A percentile compares a stretch with the other conserved stretches of the same genome.
Evolutionary conservation across 2,888 invertebrate species (phyloP).

Genomic region (Catocala sponsa): DNA sequence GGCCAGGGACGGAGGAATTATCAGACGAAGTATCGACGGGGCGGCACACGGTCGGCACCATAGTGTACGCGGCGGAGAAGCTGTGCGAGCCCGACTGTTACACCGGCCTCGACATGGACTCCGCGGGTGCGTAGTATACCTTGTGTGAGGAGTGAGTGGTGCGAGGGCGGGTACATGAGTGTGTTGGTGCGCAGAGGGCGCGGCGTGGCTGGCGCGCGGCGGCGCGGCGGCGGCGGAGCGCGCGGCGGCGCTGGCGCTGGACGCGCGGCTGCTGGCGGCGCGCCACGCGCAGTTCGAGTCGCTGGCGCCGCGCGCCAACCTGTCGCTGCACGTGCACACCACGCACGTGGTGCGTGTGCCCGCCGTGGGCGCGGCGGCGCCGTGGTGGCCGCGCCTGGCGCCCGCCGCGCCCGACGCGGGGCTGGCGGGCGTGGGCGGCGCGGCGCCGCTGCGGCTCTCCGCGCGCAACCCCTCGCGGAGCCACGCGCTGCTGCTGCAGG

Average conservation of each 20-base stretch:
- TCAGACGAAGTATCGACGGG: constrained; percentile 57
- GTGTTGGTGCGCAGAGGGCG: constrained; percentile 55
- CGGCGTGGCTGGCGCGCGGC: constrained; percentile 57
- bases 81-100: constrained; percentile 93
- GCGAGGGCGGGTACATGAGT: too few relatives aligned
- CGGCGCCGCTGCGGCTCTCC: constrained; percentile 89
- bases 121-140: constrained; percentile 89
- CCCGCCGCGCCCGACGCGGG: constrained; percentile 30
- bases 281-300: constrained; percentile 39
- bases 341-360: constrained; percentile 80
- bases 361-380: constrained; percentile 46
- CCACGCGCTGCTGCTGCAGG: constrained; percentile 90
- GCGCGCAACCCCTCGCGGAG: constrained; percentile 92
- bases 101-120: constrained; percentile 90
- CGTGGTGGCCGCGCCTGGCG: constrained; percentile 56
- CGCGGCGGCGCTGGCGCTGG: constrained; percentile 42
- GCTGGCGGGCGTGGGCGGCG: constrained; percentile 70
- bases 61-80: constrained; percentile 91
- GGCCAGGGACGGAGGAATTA: constrained; percentile 62
- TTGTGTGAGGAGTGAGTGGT: too few relatives aligned
- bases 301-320: constrained; percentile 83
- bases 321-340: constrained; percentile 93
- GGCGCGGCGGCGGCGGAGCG: constrained; percentile 17
- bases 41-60: constrained; percentile 86
- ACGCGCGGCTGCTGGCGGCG: constrained; percentile 36